Evolutionary conservation across 2,888 invertebrate species (phyloP).

Genomic region (Lucinisca nassula): DNA sequence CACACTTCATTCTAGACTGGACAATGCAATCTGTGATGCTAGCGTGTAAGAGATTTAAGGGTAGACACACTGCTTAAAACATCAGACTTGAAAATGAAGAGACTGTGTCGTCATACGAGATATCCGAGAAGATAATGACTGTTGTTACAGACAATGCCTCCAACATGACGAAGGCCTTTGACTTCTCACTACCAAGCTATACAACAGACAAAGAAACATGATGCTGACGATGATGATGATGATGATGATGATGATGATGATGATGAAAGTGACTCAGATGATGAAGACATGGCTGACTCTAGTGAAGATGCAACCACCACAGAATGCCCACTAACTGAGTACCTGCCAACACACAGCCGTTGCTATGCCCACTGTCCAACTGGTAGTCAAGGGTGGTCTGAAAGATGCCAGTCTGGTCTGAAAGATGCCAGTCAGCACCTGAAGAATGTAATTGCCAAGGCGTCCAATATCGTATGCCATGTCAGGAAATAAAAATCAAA

Average conservation of each 20-base stretch:
- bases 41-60: conserved; percentile 38
- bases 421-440: neutral
- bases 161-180: conserved; percentile 58
- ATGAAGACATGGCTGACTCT: neutral
- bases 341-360: neutral
- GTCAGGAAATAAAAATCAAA: no score
- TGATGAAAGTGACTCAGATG: neutral
- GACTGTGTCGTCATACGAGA: conserved; percentile 34
- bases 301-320: neutral
- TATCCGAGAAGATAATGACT: conserved; percentile 23
- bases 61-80: conserved; percentile 52
- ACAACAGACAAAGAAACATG: neutral
- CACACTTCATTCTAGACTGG: conserved; percentile 47
- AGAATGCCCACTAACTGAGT: neutral
- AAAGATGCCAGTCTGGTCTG: conserved; percentile 19
- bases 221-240: no score
- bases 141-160: conserved; percentile 61
- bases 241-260: conserved; percentile 10
- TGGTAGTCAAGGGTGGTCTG: neutral
- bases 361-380: neutral
- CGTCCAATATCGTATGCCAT: conserved; percentile 42
- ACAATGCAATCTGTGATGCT: conserved; percentile 44
- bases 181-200: conserved; percentile 31
- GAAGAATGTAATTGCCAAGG: conserved; percentile 38
- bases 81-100: conserved; percentile 60